A percentile compares a stretch with the other conserved stretches of the same genome.
phyloP scores from a whole-genome alignment of 2,888 invertebrate genomes.

The Lumbricus terrestris region DNA sequence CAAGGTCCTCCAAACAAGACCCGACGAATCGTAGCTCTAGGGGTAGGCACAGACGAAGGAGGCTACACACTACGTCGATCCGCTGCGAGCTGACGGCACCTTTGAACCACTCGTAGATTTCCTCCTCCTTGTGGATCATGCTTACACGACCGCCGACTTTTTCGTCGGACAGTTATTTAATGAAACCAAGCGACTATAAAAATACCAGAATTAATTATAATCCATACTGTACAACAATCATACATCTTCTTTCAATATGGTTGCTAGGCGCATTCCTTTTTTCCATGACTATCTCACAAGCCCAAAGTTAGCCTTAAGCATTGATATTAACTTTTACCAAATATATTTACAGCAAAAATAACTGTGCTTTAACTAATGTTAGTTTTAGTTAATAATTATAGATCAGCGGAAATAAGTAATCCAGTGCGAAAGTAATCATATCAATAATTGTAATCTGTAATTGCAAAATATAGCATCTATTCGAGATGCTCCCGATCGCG shows the following conservation, averaged over 20 bases:
- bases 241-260: conserved; percentile 4
- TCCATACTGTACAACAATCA: conserved; percentile 16
- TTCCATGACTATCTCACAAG: neutral
- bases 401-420: no score
- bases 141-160: neutral
- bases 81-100: conserved; percentile 91
- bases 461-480: no score
- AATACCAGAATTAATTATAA: neutral
- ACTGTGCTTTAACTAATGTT: no score
- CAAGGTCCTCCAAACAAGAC: conserved; percentile 89
- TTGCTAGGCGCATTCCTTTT: neutral
- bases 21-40: conserved; percentile 93
- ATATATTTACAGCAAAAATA: no score
- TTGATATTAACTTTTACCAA: neutral
- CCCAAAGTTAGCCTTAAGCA: conserved; percentile 3
- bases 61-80: conserved; percentile 92
- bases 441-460: no score
- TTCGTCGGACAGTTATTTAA: neutral
- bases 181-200: neutral
- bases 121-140: conserved; percentile 67
- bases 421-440: no score
- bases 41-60: conserved; percentile 93
- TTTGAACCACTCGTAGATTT: conserved; percentile 93
- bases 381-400: no score
- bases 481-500: no score